phyloP scores from a whole-genome alignment of 2,888 invertebrate species.

The Dorcus parallelipipedus region DNA sequence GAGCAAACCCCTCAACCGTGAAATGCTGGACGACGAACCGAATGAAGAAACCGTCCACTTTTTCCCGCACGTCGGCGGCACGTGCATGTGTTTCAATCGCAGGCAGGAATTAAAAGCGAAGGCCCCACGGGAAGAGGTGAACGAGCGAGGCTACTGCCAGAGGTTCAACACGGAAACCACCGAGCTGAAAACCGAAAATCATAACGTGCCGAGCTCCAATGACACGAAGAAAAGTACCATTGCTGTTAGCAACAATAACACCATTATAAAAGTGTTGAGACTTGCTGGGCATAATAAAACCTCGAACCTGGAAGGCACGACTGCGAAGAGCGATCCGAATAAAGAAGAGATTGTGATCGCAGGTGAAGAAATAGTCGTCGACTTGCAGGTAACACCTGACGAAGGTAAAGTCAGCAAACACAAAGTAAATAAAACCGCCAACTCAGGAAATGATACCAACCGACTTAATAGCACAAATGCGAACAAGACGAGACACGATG shows the following conservation, averaged over 20 bases:
- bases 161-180: background rate
- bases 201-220: background rate
- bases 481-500: slow-evolving; percentile 5
- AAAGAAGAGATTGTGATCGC: background rate
- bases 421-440: background rate
- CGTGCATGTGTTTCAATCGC: slow-evolving; percentile 17
- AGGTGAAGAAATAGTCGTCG: slow-evolving; percentile 3
- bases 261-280: background rate
- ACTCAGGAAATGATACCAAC: background rate
- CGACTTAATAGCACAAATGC: background rate
- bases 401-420: slow-evolving; percentile 7
- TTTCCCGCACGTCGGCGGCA: slow-evolving; percentile 13
- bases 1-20: background rate
- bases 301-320: background rate
- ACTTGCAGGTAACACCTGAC: slow-evolving; percentile 3
- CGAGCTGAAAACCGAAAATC: slow-evolving; percentile 5
- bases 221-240: background rate
- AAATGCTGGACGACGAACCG: background rate
- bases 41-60: slow-evolving; percentile 5
- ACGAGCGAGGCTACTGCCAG: no score
- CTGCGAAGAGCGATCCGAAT: background rate
- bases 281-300: background rate
- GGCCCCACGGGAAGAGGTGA: background rate
- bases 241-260: background rate
- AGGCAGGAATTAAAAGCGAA: no score